Base-by-base conservation (phyloP, 2,113 vertebrate species). In the Phylloscopus whistleri region DNA sequence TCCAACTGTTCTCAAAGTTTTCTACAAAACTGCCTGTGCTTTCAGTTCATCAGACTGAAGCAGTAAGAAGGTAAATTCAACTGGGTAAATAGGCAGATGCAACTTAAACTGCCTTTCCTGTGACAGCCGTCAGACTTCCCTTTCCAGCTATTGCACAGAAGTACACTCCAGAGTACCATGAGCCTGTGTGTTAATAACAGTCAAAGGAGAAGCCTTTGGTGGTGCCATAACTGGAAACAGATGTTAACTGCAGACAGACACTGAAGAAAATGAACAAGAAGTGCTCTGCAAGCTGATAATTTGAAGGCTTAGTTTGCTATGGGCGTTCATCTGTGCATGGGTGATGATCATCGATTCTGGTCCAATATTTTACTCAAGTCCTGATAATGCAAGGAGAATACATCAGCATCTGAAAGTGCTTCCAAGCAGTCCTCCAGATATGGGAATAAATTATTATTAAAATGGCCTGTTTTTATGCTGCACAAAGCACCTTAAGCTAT, bases 191-290 rank as follows among this genome's bases (percentile, higher is more conserved):
- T 90, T 92, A 90, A 72, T 95, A 94, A 86, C 6, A 95, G 78
- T 74, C 87, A 55, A 15, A 94, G 72, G 63, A 94, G 82, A 90
- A 85, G 68, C 76, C 59, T 86, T 72, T 93, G 88, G 79, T 81
- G n/a, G 33, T 75, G 77, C 79, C 41, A 4, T 78, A 81, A 87
- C 94, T 92, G 88, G 83, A 87, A 96, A 78, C 94, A 96, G 93
- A 92, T 96, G 94, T 93, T 95, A 72, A 48, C 88, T 89, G 73
- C 86, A 94, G 75, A 84, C 79, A 96, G 52, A 63, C 72, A 89
- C 64, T 23, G 37, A 75, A 86, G 79, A 74, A 96, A 95, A 95
- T n/a, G 60, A 78, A 48, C 80, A 89, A 95, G 77, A 92, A 78
- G 49, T 72, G 64, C 58, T 80, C 63, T 85, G 67, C 70, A 70